Evolutionary conservation across 2,113 vertebrate species (phyloP), one percentile per base, ranked within the genome.

Genomic region (Ictalurus punctatus): DNA sequence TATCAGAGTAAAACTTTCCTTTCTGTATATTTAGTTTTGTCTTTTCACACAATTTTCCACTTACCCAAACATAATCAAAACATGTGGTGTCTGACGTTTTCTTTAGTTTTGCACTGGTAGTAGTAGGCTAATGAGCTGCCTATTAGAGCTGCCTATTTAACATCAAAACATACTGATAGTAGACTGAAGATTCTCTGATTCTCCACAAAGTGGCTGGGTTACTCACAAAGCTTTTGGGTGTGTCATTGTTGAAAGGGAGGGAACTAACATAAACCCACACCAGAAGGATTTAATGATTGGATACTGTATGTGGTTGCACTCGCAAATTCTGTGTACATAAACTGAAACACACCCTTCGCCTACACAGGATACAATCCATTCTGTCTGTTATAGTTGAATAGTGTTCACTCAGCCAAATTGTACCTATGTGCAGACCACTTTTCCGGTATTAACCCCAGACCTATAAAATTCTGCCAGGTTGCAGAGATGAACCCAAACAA

Each of bases 41-140:
- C 13, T 76, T 67, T 88, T 90, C 16, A 84, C 67, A 61, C 63
- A 16, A 21, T 30, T 87, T 90, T 44, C 86, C 58, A 73, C 85
- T 76, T 48, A 44, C 40, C 40, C 1, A 52, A 79, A 12, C 76
- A 14, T 16, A 52, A 16, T 54, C 25, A 54, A 54, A 80, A 80
- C 48, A 48, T 76, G 21, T 25, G 21, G 21, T 1, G 23, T 48
- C 40, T 40, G 71, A 40, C 37, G 16, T 52, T 23, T 44, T 44
- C 37, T 44, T 44, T 14, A 78, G 44, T 56, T 54, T 54, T 30
- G 14, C 14, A 1, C 52, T 12, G n/a, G 54, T 34, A 4, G 3
- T 58, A 19, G 30, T 82, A 23, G 30, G 56, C 13, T 61, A 61
- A 83, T 61, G 34, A 44, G 40, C 40, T 44, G 40, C 40, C 40